phyloP scores from a whole-genome alignment of 1,140 invertebrate species.

The Sinella curviseta region DNA sequence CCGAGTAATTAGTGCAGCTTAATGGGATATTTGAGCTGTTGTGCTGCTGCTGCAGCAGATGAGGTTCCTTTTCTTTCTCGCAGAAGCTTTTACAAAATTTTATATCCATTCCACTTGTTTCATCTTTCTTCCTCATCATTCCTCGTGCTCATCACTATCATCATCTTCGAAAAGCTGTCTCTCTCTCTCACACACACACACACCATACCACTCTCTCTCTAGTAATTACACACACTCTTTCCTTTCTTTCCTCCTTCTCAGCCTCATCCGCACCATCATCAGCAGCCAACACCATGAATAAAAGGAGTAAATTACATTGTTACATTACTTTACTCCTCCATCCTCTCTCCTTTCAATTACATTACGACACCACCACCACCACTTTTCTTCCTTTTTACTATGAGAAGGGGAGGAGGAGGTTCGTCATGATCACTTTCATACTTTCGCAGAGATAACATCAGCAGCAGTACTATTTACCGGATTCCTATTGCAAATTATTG shows the following conservation, averaged over 20 bases:
- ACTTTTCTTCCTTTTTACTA: too few species aligned
- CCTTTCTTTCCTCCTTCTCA: not conserved
- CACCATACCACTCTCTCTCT: not conserved
- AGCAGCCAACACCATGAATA: not conserved
- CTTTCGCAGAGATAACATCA: too few species aligned
- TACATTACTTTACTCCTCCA: not conserved
- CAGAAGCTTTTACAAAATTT: not conserved
- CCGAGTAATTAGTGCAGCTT: constrained; percentile 48
- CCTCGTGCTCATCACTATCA: not conserved
- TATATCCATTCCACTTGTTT: not conserved
- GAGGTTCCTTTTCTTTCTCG: constrained; percentile 28
- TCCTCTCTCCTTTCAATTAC: too few species aligned
- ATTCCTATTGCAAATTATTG: too few species aligned
- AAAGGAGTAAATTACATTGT: not conserved
- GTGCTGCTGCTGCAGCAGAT: constrained; percentile 39
- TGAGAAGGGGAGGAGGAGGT: too few species aligned
- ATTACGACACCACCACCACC: too few species aligned
- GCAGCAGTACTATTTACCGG: too few species aligned
- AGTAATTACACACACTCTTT: not conserved
- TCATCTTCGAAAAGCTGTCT: too few species aligned
- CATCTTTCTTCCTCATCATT: not conserved
- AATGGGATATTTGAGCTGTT: constrained; percentile 49
- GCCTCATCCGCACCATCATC: not conserved
- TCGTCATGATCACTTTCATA: too few species aligned
- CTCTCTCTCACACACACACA: not conserved